Evolutionary conservation across 2,888 invertebrate genomes (phyloP).

Genomic region (Andrena trimmerana): DNA sequence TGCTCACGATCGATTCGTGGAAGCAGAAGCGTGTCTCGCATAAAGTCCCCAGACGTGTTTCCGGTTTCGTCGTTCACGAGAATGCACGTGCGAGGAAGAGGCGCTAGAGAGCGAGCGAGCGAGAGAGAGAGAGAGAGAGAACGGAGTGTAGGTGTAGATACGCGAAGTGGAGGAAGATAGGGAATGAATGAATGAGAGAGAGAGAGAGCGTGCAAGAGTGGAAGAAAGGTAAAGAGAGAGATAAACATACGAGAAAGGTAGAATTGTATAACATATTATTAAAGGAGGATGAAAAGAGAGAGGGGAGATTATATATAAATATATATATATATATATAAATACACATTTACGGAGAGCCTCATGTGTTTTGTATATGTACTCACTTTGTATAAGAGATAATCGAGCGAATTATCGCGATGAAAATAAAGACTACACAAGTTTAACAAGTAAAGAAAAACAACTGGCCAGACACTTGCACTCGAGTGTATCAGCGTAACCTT

Average conservation of each 20-base stretch:
- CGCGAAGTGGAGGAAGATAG: conserved; percentile 26
- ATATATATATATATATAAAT: conserved; percentile 15
- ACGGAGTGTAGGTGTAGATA: conserved; percentile 58
- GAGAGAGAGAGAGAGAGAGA: conserved; percentile 15
- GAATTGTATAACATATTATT: conserved; percentile 26
- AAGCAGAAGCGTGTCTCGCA: conserved; percentile 59
- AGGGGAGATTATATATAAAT: conserved; percentile 3
- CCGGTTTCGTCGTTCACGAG: conserved; percentile 59
- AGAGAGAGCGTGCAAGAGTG: conserved; percentile 7
- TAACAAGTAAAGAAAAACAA: conserved; percentile 54
- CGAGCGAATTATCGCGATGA: conserved; percentile 64
- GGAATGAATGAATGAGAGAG: conserved; percentile 39
- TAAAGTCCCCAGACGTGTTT: conserved; percentile 64
- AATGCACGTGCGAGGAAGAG: conserved; percentile 44
- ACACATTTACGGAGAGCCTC: conserved; percentile 51
- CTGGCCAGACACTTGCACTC: conserved; percentile 43
- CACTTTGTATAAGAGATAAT: conserved; percentile 72
- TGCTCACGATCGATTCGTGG: conserved; percentile 62
- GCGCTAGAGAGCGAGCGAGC: conserved; percentile 16
- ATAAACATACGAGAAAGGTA: conserved; percentile 1
- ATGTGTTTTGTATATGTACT: conserved; percentile 73
- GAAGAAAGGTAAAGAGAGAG: background rate
- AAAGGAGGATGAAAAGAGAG: conserved; percentile 11
- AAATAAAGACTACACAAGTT: conserved; percentile 68
- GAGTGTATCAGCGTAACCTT: conserved; percentile 64